Percentiles rank a stretch among this genome's conserved stretches.
Conservation (phyloP, 2,113 vertebrate species). For the Indri indri region DNA sequence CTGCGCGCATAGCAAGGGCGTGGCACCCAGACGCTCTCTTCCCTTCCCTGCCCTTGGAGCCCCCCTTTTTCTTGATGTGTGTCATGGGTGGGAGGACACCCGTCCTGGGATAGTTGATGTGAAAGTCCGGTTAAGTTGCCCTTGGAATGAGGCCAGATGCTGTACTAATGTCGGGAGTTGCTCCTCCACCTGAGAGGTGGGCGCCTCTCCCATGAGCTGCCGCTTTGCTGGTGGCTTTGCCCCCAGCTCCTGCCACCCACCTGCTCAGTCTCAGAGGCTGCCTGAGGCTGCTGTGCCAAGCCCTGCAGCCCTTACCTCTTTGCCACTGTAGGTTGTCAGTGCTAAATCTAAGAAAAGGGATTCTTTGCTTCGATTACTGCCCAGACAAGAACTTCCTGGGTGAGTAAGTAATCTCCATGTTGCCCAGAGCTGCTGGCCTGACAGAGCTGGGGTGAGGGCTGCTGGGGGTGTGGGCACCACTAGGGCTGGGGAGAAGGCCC, state of each 20-base stretch:
- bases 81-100: neutral
- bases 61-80: neutral
- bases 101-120: neutral
- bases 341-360: slow-evolving; percentile 78
- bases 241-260: neutral
- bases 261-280: neutral
- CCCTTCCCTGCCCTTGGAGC: neutral
- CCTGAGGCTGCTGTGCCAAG: neutral
- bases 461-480: neutral
- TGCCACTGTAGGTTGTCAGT: slow-evolving; percentile 63
- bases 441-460: neutral
- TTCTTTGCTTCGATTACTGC: slow-evolving; percentile 83
- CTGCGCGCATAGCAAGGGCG: neutral
- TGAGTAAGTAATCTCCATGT: slow-evolving; percentile 69
- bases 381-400: slow-evolving; percentile 79
- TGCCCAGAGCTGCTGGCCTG: neutral
- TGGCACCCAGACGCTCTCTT: neutral
- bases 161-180: neutral
- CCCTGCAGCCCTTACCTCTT: neutral
- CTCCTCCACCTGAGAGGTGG: neutral
- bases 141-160: neutral
- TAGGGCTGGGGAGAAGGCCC: neutral
- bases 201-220: neutral
- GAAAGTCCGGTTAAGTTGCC: neutral
- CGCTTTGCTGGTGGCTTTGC: neutral